Evolutionary conservation across 2,888 invertebrate species (phyloP).

Genomic region (Drosophila subsilvestris): DNA sequence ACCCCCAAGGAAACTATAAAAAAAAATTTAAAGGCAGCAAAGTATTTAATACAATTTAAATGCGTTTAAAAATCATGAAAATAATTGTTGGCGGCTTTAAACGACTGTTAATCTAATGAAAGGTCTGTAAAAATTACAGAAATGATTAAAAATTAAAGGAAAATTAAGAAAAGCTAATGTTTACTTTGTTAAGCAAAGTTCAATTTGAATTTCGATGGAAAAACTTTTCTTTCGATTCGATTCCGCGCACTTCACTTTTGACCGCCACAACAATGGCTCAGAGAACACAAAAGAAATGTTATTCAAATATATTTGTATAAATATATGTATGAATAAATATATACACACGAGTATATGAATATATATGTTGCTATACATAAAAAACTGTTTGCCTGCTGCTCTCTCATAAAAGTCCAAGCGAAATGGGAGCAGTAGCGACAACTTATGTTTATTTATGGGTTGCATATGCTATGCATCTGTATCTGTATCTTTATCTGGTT

Average conservation of each 20-base stretch:
- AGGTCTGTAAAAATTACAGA: too few species aligned
- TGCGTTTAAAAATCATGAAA: not conserved
- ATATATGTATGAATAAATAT: slow-evolving; percentile 13
- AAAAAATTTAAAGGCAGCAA: too few species aligned
- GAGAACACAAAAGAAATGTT: slow-evolving; percentile 1
- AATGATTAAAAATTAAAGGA: too few species aligned
- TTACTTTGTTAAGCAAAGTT: not conserved
- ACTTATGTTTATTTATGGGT: slow-evolving; percentile 73
- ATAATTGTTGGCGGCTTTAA: too few species aligned
- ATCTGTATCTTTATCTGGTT: slow-evolving; percentile 18
- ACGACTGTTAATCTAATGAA: too few species aligned
- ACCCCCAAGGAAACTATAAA: too few species aligned
- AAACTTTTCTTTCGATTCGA: slow-evolving; percentile 16
- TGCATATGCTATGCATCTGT: slow-evolving; percentile 58
- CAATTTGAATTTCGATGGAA: slow-evolving; percentile 8
- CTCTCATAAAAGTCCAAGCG: slow-evolving; percentile 33
- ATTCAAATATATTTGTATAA: slow-evolving; percentile 17
- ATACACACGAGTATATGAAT: slow-evolving; percentile 14
- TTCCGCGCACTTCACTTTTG: slow-evolving; percentile 3
- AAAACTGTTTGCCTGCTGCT: slow-evolving; percentile 59
- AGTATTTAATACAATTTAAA: not conserved
- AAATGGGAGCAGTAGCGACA: slow-evolving; percentile 56
- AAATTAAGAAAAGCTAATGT: too few species aligned
- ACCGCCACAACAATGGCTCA: slow-evolving; percentile 24
- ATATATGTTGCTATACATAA: slow-evolving; percentile 26